phyloP scores from a whole-genome alignment of 2,888 invertebrate species.

The Caenorhabditis doughertyi region DNA sequence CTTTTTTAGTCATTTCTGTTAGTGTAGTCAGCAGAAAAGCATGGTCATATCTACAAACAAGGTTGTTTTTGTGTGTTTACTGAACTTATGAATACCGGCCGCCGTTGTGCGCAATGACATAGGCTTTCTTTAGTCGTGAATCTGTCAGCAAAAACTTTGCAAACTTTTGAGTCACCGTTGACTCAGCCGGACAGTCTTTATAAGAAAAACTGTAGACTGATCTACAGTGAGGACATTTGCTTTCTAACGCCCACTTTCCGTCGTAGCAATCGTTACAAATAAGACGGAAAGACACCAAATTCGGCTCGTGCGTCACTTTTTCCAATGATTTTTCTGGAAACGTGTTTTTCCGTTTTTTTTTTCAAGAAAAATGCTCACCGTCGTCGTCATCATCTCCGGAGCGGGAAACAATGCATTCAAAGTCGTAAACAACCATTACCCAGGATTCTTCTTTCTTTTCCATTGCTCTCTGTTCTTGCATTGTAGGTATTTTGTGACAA shows the following conservation, averaged over 20 bases:
- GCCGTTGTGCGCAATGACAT: slow-evolving; percentile 8
- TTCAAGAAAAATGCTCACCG: not conserved
- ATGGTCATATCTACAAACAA: slow-evolving; percentile 13
- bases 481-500: not conserved
- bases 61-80: not conserved
- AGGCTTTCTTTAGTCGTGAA: not conserved
- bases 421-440: not conserved
- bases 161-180: not conserved
- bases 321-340: no score
- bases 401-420: not conserved
- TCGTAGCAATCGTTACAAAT: no score
- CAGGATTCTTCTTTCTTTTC: not conserved
- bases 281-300: no score
- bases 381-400: not conserved
- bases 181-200: not conserved
- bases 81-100: not conserved
- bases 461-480: not conserved
- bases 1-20: not conserved
- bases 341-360: no score
- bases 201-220: not conserved
- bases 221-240: not conserved
- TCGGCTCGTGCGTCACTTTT: no score
- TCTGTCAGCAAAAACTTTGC: not conserved
- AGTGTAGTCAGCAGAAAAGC: not conserved
- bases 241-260: no score